phyloP scores from a whole-genome alignment of 2,888 invertebrate species.

The Drosophila sordidula region DNA sequence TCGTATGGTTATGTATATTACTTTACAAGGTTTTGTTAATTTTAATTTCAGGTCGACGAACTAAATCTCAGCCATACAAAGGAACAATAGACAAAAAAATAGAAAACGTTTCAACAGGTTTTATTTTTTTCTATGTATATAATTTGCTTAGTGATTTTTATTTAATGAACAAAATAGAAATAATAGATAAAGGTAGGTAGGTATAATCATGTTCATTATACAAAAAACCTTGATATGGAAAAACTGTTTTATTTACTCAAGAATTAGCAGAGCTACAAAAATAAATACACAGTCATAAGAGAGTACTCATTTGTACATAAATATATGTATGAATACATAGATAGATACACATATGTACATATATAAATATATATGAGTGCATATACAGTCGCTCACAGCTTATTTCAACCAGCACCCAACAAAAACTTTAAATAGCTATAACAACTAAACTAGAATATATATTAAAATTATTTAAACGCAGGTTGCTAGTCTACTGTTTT shows the following conservation, averaged over 20 bases:
- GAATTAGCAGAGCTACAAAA: constrained; percentile 52
- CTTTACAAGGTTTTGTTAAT: constrained; percentile 8
- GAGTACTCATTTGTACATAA: constrained; percentile 4
- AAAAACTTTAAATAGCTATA: no score
- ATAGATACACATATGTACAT: background rate
- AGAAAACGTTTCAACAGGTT: constrained; percentile 26
- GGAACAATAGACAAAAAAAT: constrained; percentile 9
- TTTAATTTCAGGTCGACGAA: constrained; percentile 27
- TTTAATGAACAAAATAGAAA: constrained; percentile 30
- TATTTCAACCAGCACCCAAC: no score
- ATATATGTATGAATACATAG: constrained; percentile 9
- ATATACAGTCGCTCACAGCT: no score
- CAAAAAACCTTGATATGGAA: constrained; percentile 56
- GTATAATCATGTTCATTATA: constrained; percentile 25
- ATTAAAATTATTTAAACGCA: no score
- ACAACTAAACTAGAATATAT: no score
- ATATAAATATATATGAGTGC: background rate
- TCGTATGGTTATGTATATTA: constrained; percentile 6
- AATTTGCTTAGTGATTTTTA: constrained; percentile 6
- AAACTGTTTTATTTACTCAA: constrained; percentile 50
- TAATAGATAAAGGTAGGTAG: constrained; percentile 8
- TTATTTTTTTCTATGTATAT: constrained; percentile 1
- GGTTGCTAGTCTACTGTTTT: no score
- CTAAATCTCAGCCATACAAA: constrained; percentile 19
- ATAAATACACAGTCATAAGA: constrained; percentile 23